Base-by-base conservation (phyloP, 1,140 invertebrate genomes). In the Oryctes rhinoceros region DNA sequence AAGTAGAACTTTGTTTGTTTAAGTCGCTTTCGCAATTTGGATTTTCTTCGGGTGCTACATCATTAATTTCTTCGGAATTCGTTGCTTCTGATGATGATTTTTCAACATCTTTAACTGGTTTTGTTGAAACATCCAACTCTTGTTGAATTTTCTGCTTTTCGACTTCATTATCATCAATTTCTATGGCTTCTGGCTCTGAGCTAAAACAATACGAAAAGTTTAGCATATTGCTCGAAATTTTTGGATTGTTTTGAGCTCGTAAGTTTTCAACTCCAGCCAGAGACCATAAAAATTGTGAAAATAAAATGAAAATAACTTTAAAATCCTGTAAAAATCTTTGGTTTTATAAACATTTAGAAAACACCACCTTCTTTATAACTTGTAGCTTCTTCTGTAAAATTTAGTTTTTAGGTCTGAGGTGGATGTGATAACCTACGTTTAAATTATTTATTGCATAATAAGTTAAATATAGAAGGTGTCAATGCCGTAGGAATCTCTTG, bases 371-470 rank as follows among this genome's bases (percentile, higher is more conserved):
- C 13, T 53, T 13, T 13, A 15, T 10, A 13, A 11, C 13, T 13
- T n/a, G 13, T n/a, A 53, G 7, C 13, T 53, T 53, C n/a, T 44
- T 65, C 13, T 5, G 18, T 24, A 0, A 4, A 24, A 24, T 11
- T 15, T 24, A 15, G 24, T 83, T 85, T 85, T 85, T 86, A 83
- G 85, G 85, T 86, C 85, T 85, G 79, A 84, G 84, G 84, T 83
- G 84, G 85, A 84, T 59, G 80, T 84, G 84, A 84, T 81, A 82
- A 83, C 81, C 82, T 81, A 83, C 81, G 75, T 37, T 44, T 7
- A 3, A 44, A 44, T 30, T 30, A 30, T 30, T 30, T 30, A 30
- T 30, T 30, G 0, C 0, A 30, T 30, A 30, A 30, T 30, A 30
- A 30, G 24, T 30, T 30, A 30, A 30, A 30, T 30, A 2, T 30